Evolutionary conservation across 2,113 vertebrate species (phyloP), one percentile per base, ranked within the genome.

Genomic region (Stigmatopora argus): DNA sequence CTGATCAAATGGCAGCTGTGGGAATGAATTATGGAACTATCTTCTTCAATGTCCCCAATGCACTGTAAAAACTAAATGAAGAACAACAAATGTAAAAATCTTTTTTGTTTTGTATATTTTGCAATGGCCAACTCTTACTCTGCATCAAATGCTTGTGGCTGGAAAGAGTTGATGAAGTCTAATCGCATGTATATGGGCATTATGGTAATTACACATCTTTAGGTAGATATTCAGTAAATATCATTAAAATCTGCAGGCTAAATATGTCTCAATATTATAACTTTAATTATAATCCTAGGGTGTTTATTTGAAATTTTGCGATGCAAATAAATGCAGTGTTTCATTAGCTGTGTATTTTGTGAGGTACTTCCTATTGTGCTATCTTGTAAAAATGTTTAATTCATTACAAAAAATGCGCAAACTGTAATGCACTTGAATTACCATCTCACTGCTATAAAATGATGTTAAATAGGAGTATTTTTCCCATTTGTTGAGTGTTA

Each of bases 181-280:
- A 75, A 81, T 80, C 79, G 77, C 65, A 63, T 74, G 47, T 73
- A 66, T 26, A 71, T 71, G 78, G 75, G 62, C 71, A 80, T 74
- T 70, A 65, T 57, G 59, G 75, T 64, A 71, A 21, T 12, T 3
- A 65, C 74, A 80, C 69, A 76, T 71, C 67, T 74, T 41, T 19
- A 38, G 38, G 23, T 60, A 81, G 56, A 78, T 66, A 68, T 68
- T 66, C 19, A 69, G 21, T 70, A 83, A 68, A 53, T 75, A 65
- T 67, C 34, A 72, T 46, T 57, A 60, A 60, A 63, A 17, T 59
- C 57, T 69, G 47, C 41, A 62, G 41, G 59, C n/a, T 31, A 74
- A 77, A 69, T 45, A 23, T 2, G 70, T 63, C 66, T 62, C 60
- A 67, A 65, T 66, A 51, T 61, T 18, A 57, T 46, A 63, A 66